Evolutionary conservation across 2,113 vertebrate species (phyloP).

Genomic region (Hyla sarda): DNA sequence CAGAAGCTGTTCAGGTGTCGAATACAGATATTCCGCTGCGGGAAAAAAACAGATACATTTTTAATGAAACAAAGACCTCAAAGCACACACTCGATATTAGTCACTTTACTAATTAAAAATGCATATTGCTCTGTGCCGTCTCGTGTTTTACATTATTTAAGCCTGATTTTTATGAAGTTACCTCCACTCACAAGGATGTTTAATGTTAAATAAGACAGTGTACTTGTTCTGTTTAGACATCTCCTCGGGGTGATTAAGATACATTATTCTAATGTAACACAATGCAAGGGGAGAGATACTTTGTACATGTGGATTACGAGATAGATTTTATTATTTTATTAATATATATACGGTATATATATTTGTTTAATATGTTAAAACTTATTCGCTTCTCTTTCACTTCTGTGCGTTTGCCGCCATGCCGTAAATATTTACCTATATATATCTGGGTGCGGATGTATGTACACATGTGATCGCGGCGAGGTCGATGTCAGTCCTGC

Average conservation of each 20-base stretch:
- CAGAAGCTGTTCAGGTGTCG: slow-evolving; percentile 93
- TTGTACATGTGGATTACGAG: slow-evolving; percentile 77
- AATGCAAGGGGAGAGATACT: slow-evolving; percentile 82
- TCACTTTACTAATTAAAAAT: slow-evolving; percentile 99
- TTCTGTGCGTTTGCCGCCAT: slow-evolving; percentile 40
- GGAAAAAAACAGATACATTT: slow-evolving; percentile 96
- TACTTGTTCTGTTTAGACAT: slow-evolving; percentile 86
- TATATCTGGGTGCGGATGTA: background rate
- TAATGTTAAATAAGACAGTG: slow-evolving; percentile 93
- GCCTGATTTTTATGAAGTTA: slow-evolving; percentile 90
- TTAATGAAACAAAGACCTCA: slow-evolving; percentile 99
- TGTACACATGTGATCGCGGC: background rate
- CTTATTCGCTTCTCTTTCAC: background rate
- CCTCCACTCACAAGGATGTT: slow-evolving; percentile 96
- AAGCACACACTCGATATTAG: slow-evolving; percentile 99
- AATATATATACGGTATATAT: slow-evolving; percentile 73
- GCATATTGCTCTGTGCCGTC: slow-evolving; percentile 95
- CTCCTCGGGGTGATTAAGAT: slow-evolving; percentile 91
- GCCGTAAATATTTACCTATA: slow-evolving; percentile 71
- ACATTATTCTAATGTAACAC: slow-evolving; percentile 90
- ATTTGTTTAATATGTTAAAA: too few relatives aligned
- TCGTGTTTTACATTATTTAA: slow-evolving; percentile 97
- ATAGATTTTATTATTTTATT: slow-evolving; percentile 51
- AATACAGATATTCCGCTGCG: slow-evolving; percentile 94
- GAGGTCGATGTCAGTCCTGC: background rate